Evolutionary conservation across 2,797 vertebrate genomes (phyloP), one percentile per base, ranked within the genome.

Genomic region (Spinibarbus caldwelli): DNA sequence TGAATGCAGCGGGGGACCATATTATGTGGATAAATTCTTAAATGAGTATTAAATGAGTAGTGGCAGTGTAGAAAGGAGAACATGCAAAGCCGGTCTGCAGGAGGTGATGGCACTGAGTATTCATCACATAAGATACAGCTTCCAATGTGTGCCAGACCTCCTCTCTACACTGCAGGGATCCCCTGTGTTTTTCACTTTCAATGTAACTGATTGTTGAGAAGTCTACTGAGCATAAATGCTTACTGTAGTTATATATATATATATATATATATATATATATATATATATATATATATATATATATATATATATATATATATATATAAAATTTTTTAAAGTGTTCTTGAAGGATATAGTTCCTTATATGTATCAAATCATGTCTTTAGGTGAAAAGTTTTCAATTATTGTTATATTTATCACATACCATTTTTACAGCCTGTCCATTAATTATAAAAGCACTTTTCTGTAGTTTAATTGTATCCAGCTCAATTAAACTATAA

Each of bases 1-100:
- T 52, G 85, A 72, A 81, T 54, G 26, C 75, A 11, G 86, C 34
- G 66, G 79, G 87, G 89, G 87, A 84, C 14, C 70, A 73, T 8
- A 85, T 87, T 59, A 83, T 75, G 54, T 73, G 81, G 81, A 83
- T 82, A 62, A 41, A 62, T 73, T 83, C 68, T 62, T 83, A 82
- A 82, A 82, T 19, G 64, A 80, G 64, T 80, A 47, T 68, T 80
- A 57, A 71, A 71, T 47, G 57, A 75, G 70, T 62, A 73, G 62
- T 83, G 41, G 70, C 70, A 75, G 54, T 62, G 70, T 64, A 68
- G 62, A 73, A 83, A 88, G 81, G 52, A 81, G 83, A 76, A 36
- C 83, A 78, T 84, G 72, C 72, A 68, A 41, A 73, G 73, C 31
- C 43, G 36, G 34, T 78, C 57, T 77, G 76, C 83, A 79, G 45